phyloP scores from a whole-genome alignment of 2,113 vertebrate genomes.

The Pachycephala philippinensis region DNA sequence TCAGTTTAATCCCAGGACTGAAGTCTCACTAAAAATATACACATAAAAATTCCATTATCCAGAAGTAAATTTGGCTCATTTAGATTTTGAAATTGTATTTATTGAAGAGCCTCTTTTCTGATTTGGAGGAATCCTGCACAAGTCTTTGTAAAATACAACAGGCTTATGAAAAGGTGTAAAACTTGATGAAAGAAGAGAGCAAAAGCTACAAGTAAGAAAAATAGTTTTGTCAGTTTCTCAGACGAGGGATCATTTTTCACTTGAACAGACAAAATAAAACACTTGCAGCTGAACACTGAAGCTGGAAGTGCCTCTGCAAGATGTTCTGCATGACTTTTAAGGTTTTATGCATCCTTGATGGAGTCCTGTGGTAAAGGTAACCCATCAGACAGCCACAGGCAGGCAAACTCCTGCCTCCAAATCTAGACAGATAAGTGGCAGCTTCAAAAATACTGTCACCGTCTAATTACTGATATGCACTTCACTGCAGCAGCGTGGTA shows the following conservation, averaged over 20 bases:
- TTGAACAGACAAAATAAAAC: neutral
- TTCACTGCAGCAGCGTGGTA: neutral
- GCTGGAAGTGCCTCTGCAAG: neutral
- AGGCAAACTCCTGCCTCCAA: neutral
- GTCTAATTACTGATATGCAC: rapidly evolving
- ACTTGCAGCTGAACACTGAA: neutral
- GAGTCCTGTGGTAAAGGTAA: neutral
- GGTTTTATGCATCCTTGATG: neutral
- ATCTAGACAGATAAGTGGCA: neutral
- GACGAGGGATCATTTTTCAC: neutral
- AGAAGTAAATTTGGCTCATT: slow-evolving; percentile 11
- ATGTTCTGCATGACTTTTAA: neutral
- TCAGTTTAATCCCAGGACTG: slow-evolving; percentile 29
- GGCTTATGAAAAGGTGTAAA: neutral
- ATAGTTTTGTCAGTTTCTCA: neutral
- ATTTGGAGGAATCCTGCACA: neutral
- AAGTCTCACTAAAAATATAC: neutral
- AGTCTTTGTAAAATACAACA: neutral
- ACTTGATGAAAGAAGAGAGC: neutral
- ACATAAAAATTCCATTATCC: slow-evolving; percentile 5
- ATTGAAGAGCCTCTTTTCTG: neutral
- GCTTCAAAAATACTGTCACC: rapidly evolving
- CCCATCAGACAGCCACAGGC: neutral
- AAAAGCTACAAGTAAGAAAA: neutral
- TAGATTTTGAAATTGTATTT: neutral